Evolutionary conservation across 2,113 vertebrate genomes (phyloP), one percentile per base, ranked within the genome.

Genomic region (Chrysochloris asiatica): DNA sequence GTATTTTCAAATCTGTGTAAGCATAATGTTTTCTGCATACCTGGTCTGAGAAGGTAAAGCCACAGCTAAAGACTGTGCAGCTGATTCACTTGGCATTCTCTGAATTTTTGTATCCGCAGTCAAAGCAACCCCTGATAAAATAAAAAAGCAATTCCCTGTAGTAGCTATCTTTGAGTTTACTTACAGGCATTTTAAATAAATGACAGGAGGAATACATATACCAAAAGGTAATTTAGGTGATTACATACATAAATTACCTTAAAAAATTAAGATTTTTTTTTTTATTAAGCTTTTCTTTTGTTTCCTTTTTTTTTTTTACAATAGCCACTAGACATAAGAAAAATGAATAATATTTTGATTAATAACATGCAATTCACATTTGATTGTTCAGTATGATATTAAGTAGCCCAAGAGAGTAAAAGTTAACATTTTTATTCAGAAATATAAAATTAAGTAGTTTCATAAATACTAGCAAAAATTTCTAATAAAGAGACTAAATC

Each of bases 41-140:
- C 99, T 99, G 92, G 98, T 97, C 95, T 99, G 99, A 83, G 99
- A 96, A 17, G 99, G 99, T 91, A 99, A 97, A 3, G 98, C 97
- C 92, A 99, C 97, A 0, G 99, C 98, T 98, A 99, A 97, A 59
- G 99, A 98, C 65, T 99, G 98, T 65, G 99, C 97, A 71, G 98
- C 99, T 16, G 98, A 98, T 90, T 99, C 99, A 94, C 98, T 99
- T 30, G 99, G 99, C 98, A 99, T 99, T 97, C 99, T 99, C 94
- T 99, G 99, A 79, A 99, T 96, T 97, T 99, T 99, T n/a, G 99
- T 99, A 87, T 99, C 99, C 43, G 98, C 98, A 56, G 99, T 99
- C 92, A 99, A 95, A n/a, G 99, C 98, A 36, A 99, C 98, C 50
- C 99, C 99, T 99, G 85, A 24, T 71, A 21, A 80, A 87, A 89